These are phyloP conservation scores for Nebria brevicollis DNA, from an alignment of 2,888 invertebrate species.

Conservation along the genomic window DNA sequence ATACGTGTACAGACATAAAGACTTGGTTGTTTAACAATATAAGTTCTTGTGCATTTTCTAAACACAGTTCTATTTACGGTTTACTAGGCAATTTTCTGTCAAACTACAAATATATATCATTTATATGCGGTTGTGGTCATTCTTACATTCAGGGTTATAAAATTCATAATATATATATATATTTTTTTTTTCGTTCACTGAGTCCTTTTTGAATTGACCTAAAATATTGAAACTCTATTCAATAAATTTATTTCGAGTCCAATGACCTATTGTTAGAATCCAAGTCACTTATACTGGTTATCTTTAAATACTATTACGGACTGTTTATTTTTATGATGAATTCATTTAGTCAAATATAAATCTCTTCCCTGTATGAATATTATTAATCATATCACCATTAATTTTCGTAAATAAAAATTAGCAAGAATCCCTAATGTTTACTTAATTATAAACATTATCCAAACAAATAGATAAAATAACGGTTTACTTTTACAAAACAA, in stretches of 20 bases:
- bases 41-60: slow-evolving; percentile 1
- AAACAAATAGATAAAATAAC: too few species aligned
- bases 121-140: not conserved
- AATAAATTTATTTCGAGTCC: not conserved
- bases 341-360: too few species aligned
- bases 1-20: not conserved
- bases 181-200: not conserved
- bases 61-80: not conserved
- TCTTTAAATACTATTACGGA: not conserved
- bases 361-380: too few species aligned
- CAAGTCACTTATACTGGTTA: not conserved
- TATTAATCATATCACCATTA: too few species aligned
- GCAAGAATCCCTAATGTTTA: too few species aligned
- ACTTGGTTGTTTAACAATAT: slow-evolving; percentile 1
- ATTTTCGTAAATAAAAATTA: too few species aligned
- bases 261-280: not conserved
- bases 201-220: not conserved
- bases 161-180: too few species aligned
- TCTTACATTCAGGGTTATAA: too few species aligned
- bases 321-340: not conserved
- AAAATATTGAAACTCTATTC: not conserved
- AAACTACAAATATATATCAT: not conserved
- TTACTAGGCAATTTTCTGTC: slow-evolving; percentile 1
- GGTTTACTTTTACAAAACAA: too few species aligned
- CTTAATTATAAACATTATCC: too few species aligned